These are phyloP conservation scores for Nasonia longicornis DNA, from an alignment of 1,140 invertebrate genomes.

Conservation along the genomic window DNA sequence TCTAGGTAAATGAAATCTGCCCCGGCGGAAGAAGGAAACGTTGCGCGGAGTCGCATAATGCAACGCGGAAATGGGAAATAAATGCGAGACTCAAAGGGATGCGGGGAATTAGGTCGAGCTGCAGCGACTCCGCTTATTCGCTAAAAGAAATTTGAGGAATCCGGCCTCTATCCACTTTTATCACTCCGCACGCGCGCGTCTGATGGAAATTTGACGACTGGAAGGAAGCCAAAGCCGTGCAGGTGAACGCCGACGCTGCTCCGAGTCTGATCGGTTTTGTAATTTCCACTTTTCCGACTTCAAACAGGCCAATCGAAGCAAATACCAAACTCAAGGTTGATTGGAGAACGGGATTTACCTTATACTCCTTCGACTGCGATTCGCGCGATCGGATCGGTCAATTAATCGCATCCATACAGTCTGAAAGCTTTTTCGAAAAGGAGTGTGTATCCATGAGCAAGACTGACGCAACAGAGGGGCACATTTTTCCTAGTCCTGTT, in stretches of 20 bases:
- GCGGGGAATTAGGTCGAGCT: slow-evolving; percentile 32
- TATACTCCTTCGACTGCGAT: not conserved
- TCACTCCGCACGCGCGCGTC: not conserved
- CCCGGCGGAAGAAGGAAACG: slow-evolving; percentile 2
- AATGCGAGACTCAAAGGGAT: slow-evolving; percentile 33
- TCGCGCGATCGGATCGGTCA: not conserved
- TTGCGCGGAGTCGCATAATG: slow-evolving; percentile 30
- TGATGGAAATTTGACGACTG: slow-evolving; percentile 36
- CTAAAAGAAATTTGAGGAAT: slow-evolving; percentile 16
- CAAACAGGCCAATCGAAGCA: slow-evolving; percentile 2
- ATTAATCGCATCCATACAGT: not conserved
- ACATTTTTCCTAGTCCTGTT: not conserved
- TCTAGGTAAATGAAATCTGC: slow-evolving; percentile 40
- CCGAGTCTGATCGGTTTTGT: not conserved
- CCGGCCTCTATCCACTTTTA: slow-evolving; percentile 24
- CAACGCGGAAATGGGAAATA: slow-evolving; percentile 37
- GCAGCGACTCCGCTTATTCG: not conserved
- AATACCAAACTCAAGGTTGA: not conserved
- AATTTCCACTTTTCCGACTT: slow-evolving; percentile 12
- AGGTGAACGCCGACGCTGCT: not conserved
- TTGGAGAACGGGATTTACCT: not conserved
- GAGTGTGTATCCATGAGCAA: no score
- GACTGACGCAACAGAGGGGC: no score
- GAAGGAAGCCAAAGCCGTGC: not conserved
- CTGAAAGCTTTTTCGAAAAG: no score